Conservation (phyloP, 2,797 vertebrate species). For the Leucoraja ocellata region DNA sequence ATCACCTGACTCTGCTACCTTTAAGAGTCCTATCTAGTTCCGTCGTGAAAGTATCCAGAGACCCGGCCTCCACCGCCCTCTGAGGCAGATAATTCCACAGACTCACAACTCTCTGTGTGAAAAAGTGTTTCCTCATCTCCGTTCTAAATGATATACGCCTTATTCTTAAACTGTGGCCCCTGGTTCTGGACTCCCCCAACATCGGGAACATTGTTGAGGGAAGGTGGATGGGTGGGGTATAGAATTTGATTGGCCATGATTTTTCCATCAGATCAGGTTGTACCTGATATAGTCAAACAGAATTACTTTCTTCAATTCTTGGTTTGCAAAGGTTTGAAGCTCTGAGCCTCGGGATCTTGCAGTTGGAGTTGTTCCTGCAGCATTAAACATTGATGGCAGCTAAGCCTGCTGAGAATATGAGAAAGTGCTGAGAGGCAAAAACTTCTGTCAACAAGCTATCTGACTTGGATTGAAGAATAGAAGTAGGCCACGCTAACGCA, state of each 20-base stretch:
- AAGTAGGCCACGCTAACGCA: neutral
- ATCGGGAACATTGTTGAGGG: neutral
- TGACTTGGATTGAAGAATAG: constrained; percentile 15
- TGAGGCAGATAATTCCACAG: no score
- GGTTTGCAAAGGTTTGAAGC: constrained; percentile 5
- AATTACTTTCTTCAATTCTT: neutral
- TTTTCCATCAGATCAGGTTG: neutral
- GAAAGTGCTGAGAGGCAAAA: neutral
- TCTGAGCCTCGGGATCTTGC: neutral
- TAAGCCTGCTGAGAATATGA: constrained; percentile 6
- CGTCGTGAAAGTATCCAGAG: no score
- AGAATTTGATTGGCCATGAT: neutral
- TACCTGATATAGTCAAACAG: constrained; percentile 24
- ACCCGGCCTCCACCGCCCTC: no score
- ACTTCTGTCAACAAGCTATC: constrained; percentile 6
- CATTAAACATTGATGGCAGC: constrained; percentile 30
- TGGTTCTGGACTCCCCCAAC: no score
- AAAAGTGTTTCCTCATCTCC: no score
- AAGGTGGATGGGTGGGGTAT: neutral
- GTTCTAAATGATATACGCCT: no score
- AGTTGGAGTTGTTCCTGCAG: neutral
- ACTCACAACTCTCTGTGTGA: no score
- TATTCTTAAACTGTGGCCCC: no score
- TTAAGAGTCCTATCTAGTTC: no score
- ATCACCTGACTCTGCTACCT: no score